phyloP scores from a whole-genome alignment of 2,888 invertebrate species.

The Tetranychus truncatus region DNA sequence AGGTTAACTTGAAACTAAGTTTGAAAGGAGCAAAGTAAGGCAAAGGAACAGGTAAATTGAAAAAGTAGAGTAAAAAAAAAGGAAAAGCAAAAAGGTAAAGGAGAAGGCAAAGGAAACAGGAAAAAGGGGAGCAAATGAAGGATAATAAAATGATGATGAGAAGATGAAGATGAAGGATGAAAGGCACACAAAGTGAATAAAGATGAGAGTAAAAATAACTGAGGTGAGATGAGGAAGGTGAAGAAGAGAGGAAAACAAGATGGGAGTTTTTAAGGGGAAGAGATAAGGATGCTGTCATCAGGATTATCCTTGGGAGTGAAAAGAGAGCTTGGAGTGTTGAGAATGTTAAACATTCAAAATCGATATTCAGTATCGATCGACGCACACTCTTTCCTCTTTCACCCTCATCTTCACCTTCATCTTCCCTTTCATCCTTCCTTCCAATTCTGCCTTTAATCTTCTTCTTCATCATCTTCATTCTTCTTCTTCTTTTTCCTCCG shows the following conservation, averaged over 20 bases:
- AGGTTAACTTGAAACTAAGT: no score
- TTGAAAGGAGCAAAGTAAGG: not conserved
- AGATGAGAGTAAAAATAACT: not conserved
- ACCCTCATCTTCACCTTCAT: not conserved
- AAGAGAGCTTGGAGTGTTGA: not conserved
- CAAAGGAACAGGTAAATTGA: not conserved
- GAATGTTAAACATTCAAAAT: not conserved
- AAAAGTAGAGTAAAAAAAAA: not conserved
- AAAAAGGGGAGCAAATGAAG: not conserved
- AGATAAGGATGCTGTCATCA: not conserved
- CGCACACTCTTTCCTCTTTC: not conserved
- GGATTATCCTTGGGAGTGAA: constrained; percentile 2
- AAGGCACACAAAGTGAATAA: not conserved
- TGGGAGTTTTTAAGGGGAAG: not conserved
- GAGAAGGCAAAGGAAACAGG: not conserved
- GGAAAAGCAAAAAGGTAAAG: not conserved
- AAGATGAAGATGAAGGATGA: not conserved
- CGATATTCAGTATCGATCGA: not conserved
- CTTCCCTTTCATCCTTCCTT: no score
- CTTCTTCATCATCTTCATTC: not conserved
- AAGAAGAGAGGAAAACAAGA: not conserved
- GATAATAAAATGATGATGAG: not conserved
- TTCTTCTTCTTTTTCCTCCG: not conserved
- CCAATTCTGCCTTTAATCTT: not conserved
- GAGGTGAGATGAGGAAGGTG: constrained; percentile 2